Conservation (phyloP, 2,888 invertebrate species). For the Bursaphelenchus okinawaensis region DNA sequence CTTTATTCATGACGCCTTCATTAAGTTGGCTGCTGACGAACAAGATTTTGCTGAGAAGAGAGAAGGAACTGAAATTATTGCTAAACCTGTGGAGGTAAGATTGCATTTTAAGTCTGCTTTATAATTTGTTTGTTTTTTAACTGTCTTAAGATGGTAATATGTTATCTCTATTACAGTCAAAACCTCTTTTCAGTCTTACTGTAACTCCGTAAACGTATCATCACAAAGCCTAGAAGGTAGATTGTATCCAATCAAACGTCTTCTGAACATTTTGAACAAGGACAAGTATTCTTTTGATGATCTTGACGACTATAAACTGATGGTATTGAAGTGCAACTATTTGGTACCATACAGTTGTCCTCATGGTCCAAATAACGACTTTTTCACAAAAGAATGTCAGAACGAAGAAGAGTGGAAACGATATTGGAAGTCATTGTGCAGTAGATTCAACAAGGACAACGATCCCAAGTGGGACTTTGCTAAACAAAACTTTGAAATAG, state of each 20-base stretch:
- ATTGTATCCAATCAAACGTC: background rate
- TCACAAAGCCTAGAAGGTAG: background rate
- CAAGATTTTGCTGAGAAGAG: background rate
- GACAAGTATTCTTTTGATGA: background rate
- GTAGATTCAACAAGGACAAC: background rate
- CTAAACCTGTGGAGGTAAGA: background rate
- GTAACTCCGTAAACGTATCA: background rate
- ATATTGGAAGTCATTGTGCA: background rate
- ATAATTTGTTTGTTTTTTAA: background rate
- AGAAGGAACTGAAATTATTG: background rate
- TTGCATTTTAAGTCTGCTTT: background rate
- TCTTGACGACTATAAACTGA: background rate
- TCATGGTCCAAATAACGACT: constrained; percentile 1
- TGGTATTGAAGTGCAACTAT: background rate
- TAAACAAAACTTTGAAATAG: too few relatives aligned
- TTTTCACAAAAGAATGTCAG: background rate
- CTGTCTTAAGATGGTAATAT: background rate
- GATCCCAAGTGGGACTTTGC: background rate
- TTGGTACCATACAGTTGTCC: background rate
- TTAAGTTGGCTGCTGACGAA: background rate
- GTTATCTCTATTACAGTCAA: background rate
- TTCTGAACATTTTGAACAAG: background rate
- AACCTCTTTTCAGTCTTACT: background rate
- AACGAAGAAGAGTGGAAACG: background rate
- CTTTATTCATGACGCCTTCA: background rate